Evolutionary conservation across 2,113 vertebrate species (phyloP).

Genomic region (Oryzias curvinotus): DNA sequence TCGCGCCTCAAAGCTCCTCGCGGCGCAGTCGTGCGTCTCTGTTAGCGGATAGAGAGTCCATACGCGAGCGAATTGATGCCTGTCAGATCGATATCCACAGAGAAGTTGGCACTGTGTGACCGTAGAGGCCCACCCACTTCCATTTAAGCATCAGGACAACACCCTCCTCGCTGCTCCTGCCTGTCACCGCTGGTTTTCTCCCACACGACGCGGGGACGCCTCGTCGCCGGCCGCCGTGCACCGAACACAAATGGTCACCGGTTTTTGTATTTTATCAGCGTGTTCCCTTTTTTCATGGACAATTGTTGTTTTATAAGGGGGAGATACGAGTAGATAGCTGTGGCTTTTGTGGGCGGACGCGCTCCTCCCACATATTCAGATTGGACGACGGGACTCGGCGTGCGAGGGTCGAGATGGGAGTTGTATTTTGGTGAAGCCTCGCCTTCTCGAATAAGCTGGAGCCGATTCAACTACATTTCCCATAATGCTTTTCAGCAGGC

Average conservation of each 20-base stretch:
- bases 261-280: constrained; percentile 49
- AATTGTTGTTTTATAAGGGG: constrained; percentile 58
- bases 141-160: constrained; percentile 81
- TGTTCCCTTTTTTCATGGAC: constrained; percentile 64
- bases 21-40: constrained; percentile 26
- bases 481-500: constrained; percentile 35
- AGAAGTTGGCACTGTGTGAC: constrained; percentile 74
- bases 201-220: constrained; percentile 42
- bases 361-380: constrained; percentile 83
- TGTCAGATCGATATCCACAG: constrained; percentile 69
- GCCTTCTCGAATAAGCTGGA: constrained; percentile 40
- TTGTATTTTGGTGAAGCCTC: constrained; percentile 77
- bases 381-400: constrained; percentile 70
- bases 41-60: constrained; percentile 50
- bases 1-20: constrained; percentile 38
- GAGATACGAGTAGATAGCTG: constrained; percentile 69
- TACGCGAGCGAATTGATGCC: constrained; percentile 54
- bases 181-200: constrained; percentile 48
- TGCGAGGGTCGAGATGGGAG: constrained; percentile 78
- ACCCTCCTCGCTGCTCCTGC: constrained; percentile 63
- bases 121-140: constrained; percentile 79
- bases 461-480: constrained; percentile 65
- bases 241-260: constrained; percentile 42
- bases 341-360: constrained; percentile 81
- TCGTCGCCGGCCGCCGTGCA: constrained; percentile 53